Percentiles rank a stretch among this genome's conserved stretches.
Evolutionary conservation across 2,888 invertebrate species (phyloP).

Genomic region (Lordiphosa fenestrarum): DNA sequence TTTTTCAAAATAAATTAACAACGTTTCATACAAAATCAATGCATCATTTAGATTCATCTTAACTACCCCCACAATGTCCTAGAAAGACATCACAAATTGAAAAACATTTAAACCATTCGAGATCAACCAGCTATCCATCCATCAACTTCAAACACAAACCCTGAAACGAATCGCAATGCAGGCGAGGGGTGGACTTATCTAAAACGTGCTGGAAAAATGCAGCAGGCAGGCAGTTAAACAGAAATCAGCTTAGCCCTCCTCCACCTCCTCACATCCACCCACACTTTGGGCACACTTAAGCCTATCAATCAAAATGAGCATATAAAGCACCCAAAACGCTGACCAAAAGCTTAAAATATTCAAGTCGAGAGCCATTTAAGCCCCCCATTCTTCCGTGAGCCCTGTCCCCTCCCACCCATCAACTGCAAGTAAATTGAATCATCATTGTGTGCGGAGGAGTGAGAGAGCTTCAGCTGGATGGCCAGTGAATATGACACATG

Average conservation of each 20-base stretch:
- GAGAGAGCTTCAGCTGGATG: constrained; percentile 5
- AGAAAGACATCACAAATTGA: too few relatives aligned
- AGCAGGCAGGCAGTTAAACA: constrained; percentile 32
- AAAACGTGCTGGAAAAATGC: constrained; percentile 39
- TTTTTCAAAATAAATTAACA: too few relatives aligned
- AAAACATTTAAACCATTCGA: constrained; percentile 1
- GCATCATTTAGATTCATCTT: too few relatives aligned
- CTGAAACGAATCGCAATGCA: constrained; percentile 38
- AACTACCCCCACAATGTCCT: too few relatives aligned
- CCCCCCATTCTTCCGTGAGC: constrained; percentile 24
- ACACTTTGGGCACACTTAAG: constrained; percentile 31
- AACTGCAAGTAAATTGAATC: constrained; percentile 64
- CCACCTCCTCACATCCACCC: constrained; percentile 5
- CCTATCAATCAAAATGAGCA: constrained; percentile 65
- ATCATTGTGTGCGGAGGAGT: constrained; percentile 28
- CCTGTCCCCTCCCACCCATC: constrained; percentile 11
- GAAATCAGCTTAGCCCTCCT: constrained; percentile 49
- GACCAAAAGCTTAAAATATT: constrained; percentile 56
- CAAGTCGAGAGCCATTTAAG: constrained; percentile 56
- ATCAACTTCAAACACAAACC: constrained; percentile 46
- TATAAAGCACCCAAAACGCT: constrained; percentile 43
- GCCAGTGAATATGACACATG: constrained; percentile 29
- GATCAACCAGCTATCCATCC: constrained; percentile 36
- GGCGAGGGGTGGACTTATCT: constrained; percentile 36
- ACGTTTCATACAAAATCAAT: too few relatives aligned